Base-by-base conservation (phyloP, 2,113 vertebrate species). In the Dolichallabes microphthalmus region DNA sequence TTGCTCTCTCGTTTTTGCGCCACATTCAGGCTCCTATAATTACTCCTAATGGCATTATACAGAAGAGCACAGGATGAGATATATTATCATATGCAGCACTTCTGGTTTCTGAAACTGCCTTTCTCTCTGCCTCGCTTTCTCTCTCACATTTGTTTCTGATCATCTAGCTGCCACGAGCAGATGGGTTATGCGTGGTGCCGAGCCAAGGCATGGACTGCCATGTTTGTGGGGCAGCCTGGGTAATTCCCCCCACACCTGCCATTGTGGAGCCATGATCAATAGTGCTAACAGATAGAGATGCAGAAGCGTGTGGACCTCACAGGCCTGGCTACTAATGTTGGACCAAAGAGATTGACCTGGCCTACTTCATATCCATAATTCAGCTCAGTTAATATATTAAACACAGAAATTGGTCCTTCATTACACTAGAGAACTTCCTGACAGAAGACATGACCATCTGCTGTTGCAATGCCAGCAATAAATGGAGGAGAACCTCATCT, bases 211-310 rank as follows among this genome's bases (percentile, higher is more conserved):
- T 92, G 93, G 93, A 91, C 93, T 92, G 92, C 92, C 92, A 93
- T 93, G 92, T 93, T 93, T 93, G 92, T 45, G 88, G 92, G 93
- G 92, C 90, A 94, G 92, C 91, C 89, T 92, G 94, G 93, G 91
- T 93, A 93, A 94, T 95, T 93, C 93, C 89, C 87, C 87, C 35
- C 87, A 91, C 93, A 94, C 93, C 92, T 94, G 93, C 93, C 92
- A 90, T 68, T 81, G 87, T 86, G 88, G 75, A 19, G 89, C 89
- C 89, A 92, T 88, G 88, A 93, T 91, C 91, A 92, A 93, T 90
- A 91, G 90, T 90, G 90, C 69, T 80, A 82, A 75, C 69, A 66
- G 27, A 39, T 35, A 66, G 61, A 68, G 32, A 75, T 66, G 68
- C 30, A 19, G 50, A 50, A 71, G 45, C 58, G 30, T 35, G 57